Evolutionary conservation across 2,888 invertebrate genomes (phyloP), one percentile per base, ranked within the genome.

Genomic region (Octonoba sinensis): DNA sequence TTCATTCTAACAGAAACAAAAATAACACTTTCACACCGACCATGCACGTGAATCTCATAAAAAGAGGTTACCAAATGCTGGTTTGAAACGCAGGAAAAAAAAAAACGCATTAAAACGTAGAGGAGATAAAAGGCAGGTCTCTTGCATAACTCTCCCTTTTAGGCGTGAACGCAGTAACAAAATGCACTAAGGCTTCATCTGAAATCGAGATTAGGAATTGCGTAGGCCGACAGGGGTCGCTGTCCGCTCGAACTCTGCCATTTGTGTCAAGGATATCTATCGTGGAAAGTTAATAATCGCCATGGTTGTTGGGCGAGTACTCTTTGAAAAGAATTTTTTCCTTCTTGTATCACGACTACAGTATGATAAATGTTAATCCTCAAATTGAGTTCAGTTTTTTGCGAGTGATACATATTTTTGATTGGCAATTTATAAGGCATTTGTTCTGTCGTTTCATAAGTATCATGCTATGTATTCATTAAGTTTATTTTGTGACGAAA

Each of bases 191-290:
- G 46, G 44, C 46, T n/a, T n/a, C 46, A 64, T 64, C 64, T 18
- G 20, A 18, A 44, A 64, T 64, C 44, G 64, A 36, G 64, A n/a
- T 20, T 15, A 22, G 57, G 49, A 36, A 36, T 75, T 67, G 75
- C 67, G 67, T 75, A 67, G 67, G 75, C 22, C 24, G 8, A 16
- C 20, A 24, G 8, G 49, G n/a, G 75, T 75, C 75, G 75, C 59
- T 75, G 67, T 59, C 75, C 75, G 67, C 51, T 16, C 22, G 66
- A 47, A 66, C 27, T 66, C 60, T 16, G 36, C 56, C 27, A 75
- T 67, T 27, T 24, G 46, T 75, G 75, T 75, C 75, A 75, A 75
- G 75, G 75, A 75, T 75, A 75, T 60, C 20, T 18, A 54, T 54
- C 11, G 18, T 54, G 54, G 8, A 54, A 2, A 64, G 46, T 18